Percentiles rank a stretch among this genome's conserved stretches.
Evolutionary conservation across 1,140 invertebrate species (phyloP).

Genomic region (Cydia pomonella): DNA sequence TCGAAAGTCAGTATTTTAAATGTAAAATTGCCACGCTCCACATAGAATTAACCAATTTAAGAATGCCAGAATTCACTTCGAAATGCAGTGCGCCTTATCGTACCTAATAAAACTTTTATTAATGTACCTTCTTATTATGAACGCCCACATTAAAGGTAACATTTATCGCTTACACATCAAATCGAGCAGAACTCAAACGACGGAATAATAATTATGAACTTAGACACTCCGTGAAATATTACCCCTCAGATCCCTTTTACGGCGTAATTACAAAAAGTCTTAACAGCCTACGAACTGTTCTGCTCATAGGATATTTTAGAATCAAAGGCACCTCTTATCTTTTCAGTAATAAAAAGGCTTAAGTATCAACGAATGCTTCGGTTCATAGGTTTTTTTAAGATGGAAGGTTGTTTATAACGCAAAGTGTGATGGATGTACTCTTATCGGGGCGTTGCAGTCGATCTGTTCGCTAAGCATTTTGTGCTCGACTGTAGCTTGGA

Average conservation of each 20-base stretch:
- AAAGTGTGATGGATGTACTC: slow-evolving; percentile 70
- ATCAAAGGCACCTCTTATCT: slow-evolving; percentile 7
- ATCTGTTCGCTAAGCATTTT: neutral
- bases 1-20: too few species aligned
- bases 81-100: too few species aligned
- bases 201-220: slow-evolving; percentile 39
- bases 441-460: slow-evolving; percentile 58
- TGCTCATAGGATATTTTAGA: too few species aligned
- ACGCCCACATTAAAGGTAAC: neutral
- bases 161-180: slow-evolving; percentile 16
- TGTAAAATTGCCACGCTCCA: too few species aligned
- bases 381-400: neutral
- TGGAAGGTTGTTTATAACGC: slow-evolving; percentile 54
- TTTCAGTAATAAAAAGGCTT: slow-evolving; percentile 19
- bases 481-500: neutral
- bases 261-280: slow-evolving; percentile 18
- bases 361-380: slow-evolving; percentile 23
- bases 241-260: slow-evolving; percentile 38
- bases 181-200: slow-evolving; percentile 11
- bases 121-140: too few species aligned
- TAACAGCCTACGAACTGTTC: slow-evolving; percentile 7
- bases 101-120: too few species aligned
- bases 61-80: too few species aligned
- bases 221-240: slow-evolving; percentile 57
- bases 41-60: too few species aligned